Conservation (phyloP, 37 sponge, comb jelly and placozoan genomes). For the Bolinopsis microptera region DNA sequence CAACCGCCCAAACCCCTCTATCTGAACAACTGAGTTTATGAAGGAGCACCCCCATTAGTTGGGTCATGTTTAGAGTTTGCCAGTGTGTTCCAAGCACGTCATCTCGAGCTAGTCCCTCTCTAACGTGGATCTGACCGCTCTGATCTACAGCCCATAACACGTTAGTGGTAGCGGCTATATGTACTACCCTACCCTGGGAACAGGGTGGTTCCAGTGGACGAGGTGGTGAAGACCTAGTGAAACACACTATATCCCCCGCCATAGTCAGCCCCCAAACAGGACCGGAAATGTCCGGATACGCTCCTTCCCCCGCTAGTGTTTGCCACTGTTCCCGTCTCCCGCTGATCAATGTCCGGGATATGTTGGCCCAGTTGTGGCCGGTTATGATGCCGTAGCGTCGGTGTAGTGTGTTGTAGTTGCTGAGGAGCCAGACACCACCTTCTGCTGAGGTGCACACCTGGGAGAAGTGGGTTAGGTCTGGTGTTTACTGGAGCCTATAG, state of each 20-base stretch:
- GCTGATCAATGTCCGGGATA: background rate
- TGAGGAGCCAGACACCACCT: constrained; percentile 27
- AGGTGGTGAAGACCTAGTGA: background rate
- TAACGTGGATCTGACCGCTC: constrained; percentile 68
- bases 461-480: no score
- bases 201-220: background rate
- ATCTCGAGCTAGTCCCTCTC: constrained; percentile 69
- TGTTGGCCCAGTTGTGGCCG: constrained; percentile 43
- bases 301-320: background rate
- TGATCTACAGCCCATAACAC: constrained; percentile 76
- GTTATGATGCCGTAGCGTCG: background rate
- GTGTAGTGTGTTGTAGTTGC: background rate
- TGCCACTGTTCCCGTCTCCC: background rate
- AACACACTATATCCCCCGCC: background rate
- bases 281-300: background rate
- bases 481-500: no score
- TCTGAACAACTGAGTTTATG: constrained; percentile 70
- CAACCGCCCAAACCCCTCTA: constrained; percentile 81
- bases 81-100: constrained; percentile 76
- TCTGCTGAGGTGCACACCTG: constrained; percentile 24
- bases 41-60: constrained; percentile 67
- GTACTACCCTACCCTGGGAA: background rate
- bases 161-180: constrained; percentile 69
- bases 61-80: constrained; percentile 78
- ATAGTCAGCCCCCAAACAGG: constrained; percentile 3